Base-by-base conservation (phyloP, 1,140 invertebrate genomes). In the Hycleus cichorii region DNA sequence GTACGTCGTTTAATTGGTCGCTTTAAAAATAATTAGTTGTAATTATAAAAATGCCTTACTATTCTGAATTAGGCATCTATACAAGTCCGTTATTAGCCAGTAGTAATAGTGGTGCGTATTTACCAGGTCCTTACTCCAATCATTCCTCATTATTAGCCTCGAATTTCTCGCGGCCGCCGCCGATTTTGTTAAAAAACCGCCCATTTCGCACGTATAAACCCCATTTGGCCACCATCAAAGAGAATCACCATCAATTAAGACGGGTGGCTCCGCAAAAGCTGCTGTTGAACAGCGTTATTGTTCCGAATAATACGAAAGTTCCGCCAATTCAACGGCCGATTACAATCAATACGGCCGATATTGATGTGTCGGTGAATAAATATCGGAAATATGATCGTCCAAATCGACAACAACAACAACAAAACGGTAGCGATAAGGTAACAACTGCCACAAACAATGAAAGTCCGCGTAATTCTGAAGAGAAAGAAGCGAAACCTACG, bases 271-370 rank as follows among this genome's bases (percentile, higher is more conserved):
- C 77, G 0, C 76, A 79, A 0, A 78, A 78, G 54, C 70, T 78
- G 47, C 57, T 59, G 12, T 64, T 58, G 58, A n/a, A 65, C 69
- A 42, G 67, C 77, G 24, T 9, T 7, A 42, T 7, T 32, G 32
- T 32, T 32, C 32, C 32, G 18, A 18, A 39, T 39, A 39, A 42
- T 42, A 32, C 32, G 7, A 71, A 77, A 10, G 77, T 73, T 57
- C 79, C 18, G 18, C 18, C 78, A 61, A 74, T 80, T 26, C 71
- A 79, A 2, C 76, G 80, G 43, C 84, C 84, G 4, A 80, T 85
- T 11, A 77, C 78, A 58, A 88, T 90, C 32, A 87, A 90, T 68
- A 90, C 89, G 3, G 86, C 87, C 2, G 87, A 90, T 68, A 91
- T 91, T 61, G 89, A 91, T 71, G 87, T 91, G 0, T 86, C 86